Conservation (phyloP, 1,140 invertebrate species). For the Papilio xuthus region DNA sequence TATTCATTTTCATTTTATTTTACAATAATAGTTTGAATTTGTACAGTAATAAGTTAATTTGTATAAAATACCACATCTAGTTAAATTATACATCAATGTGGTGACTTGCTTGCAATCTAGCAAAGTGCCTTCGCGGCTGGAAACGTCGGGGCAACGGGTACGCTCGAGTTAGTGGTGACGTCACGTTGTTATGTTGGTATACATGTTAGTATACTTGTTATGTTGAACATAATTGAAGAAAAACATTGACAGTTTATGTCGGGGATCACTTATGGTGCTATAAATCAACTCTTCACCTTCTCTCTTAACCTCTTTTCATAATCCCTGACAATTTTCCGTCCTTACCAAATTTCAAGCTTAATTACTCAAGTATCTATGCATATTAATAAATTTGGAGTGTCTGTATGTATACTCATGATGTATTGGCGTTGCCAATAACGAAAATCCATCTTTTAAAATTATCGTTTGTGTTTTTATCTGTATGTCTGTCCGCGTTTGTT, state of each 20-base stretch:
- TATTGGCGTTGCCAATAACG: too few species aligned
- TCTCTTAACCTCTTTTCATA: too few species aligned
- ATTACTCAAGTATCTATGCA: too few species aligned
- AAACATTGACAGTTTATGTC: neutral
- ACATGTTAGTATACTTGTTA: neutral
- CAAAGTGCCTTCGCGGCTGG: constrained; percentile 21
- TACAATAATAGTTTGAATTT: too few species aligned
- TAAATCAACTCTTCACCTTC: neutral
- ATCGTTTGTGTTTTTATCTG: too few species aligned
- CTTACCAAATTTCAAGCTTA: too few species aligned
- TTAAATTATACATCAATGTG: neutral
- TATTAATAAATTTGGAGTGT: too few species aligned
- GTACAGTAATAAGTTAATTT: neutral
- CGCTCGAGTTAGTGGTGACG: neutral
- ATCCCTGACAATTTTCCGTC: too few species aligned
- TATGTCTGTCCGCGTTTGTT: too few species aligned
- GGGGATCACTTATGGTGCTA: neutral
- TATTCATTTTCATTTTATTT: too few species aligned
- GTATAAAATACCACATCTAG: neutral
- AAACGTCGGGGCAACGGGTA: constrained; percentile 2
- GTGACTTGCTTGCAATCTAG: constrained; percentile 12
- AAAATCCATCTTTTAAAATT: too few species aligned
- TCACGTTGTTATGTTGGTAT: constrained; percentile 11
- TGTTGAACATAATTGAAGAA: neutral
- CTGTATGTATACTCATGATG: too few species aligned